Percentiles rank a stretch among this genome's conserved stretches.
Evolutionary conservation across 2,113 vertebrate species (phyloP).

Genomic region (Perca schrenkii): DNA sequence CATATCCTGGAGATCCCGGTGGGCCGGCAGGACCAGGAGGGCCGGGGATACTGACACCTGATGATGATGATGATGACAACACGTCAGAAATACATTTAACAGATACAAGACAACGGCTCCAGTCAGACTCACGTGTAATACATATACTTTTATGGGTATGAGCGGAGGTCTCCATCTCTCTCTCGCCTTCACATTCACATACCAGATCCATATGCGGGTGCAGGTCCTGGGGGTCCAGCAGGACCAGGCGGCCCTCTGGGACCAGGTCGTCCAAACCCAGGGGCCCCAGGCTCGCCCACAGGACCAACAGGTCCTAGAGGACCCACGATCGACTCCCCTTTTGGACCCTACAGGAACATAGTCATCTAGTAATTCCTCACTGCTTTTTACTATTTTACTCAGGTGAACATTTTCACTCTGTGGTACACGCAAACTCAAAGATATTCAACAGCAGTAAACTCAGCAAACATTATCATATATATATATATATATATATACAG

Average conservation of each 20-base stretch:
- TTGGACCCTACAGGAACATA: slow-evolving; percentile 87
- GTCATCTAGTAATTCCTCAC: not conserved
- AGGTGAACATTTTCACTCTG: not conserved
- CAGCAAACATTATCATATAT: too few relatives aligned
- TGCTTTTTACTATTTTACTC: not conserved
- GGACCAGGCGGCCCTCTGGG: slow-evolving; percentile 88
- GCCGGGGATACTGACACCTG: slow-evolving; percentile 86
- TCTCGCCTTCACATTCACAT: slow-evolving; percentile 5
- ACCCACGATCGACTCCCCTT: slow-evolving; percentile 90
- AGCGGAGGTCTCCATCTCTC: not conserved
- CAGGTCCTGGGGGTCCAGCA: slow-evolving; percentile 85
- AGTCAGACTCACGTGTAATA: not conserved
- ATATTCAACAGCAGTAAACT: not conserved
- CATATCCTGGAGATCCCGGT: slow-evolving; percentile 86
- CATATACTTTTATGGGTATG: not conserved
- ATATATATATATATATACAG: too few relatives aligned
- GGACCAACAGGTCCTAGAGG: slow-evolving; percentile 89
- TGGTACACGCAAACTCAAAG: not conserved
- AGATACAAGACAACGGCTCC: not conserved
- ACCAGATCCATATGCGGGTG: slow-evolving; percentile 85
- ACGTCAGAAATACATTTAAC: not conserved
- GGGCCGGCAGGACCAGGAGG: slow-evolving; percentile 92
- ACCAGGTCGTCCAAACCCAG: slow-evolving; percentile 89
- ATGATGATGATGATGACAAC: slow-evolving; percentile 70
- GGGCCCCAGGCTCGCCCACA: slow-evolving; percentile 88